Evolutionary conservation across 2,113 vertebrate species (phyloP), one percentile per base, ranked within the genome.

Genomic region (Pelvicachromis taeniatus): DNA sequence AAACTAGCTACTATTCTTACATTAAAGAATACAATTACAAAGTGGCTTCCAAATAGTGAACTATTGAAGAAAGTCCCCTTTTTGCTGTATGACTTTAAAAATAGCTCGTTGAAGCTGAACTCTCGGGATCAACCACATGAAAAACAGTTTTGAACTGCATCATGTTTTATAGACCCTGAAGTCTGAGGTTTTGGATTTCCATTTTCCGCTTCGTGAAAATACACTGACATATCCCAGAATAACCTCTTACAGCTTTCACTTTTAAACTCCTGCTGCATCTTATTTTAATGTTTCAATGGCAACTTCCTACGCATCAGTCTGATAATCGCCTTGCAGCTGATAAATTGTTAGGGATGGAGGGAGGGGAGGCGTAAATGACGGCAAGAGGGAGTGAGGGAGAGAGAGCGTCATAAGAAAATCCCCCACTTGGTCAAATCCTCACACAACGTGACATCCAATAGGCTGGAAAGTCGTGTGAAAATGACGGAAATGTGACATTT

Each of bases 361-460:
- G 58, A 35, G 40, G 80, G 38, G 48, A 35, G 21, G 13, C 83
- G 17, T 48, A 26, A 65, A 29, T 40, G 55, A 90, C 54, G 29
- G 61, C 45, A 48, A 65, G 23, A 48, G 56, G 19, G 33, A 38
- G 80, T 26, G 54, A 8, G 81, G 38, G 75, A 23, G 78, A 48
- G 38, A 40, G 73, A 3, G 82, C 45, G 31, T 75, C 77, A 80
- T 63, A 7, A 78, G 85, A 88, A 91, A 87, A 93, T 85, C 87
- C 86, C 78, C 54, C 82, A 26, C 79, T 89, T 75, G 59, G 4
- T 90, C 87, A 95, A 93, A 94, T 95, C 94, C 92, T 89, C 82
- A 88, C 80, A 87, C 91, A 89, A 91, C 88, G 92, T 94, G 91
- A 93, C 91, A 9, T 88, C 77, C 78, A 77, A 59, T 83, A 29